Conservation (phyloP, 1,140 invertebrate species). For the Nasonia vitripennis region DNA sequence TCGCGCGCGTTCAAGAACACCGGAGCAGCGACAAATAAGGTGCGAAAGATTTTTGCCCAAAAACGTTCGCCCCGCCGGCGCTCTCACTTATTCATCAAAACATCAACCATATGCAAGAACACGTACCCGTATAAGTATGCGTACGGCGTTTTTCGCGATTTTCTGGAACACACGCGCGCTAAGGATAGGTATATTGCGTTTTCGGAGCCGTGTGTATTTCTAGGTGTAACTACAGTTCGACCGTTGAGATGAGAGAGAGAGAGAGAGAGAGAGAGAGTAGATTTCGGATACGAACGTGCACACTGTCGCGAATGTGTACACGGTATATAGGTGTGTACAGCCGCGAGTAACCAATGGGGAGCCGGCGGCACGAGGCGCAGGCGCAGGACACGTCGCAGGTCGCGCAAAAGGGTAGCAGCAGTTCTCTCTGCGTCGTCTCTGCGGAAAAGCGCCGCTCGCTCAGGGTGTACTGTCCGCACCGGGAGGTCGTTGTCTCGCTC, state of each 20-base stretch:
- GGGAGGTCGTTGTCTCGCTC: neutral
- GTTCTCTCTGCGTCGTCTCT: neutral
- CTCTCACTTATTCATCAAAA: neutral
- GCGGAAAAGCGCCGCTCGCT: neutral
- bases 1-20: neutral
- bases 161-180: neutral
- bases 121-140: neutral
- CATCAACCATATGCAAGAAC: too few species aligned
- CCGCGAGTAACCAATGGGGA: neutral
- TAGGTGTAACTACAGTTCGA: neutral
- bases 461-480: neutral
- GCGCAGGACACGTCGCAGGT: conserved; percentile 1
- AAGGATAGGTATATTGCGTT: too few species aligned
- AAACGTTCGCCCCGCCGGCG: neutral
- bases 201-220: neutral
- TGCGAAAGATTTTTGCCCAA: conserved; percentile 3
- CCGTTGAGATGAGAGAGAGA: neutral
- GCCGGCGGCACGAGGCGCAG: neutral
- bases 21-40: neutral
- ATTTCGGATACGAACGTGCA: neutral
- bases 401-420: neutral
- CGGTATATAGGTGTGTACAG: neutral
- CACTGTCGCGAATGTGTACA: neutral
- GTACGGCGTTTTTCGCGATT: neutral
- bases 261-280: too few species aligned